Percentiles rank a stretch among this genome's conserved stretches.
phyloP scores from a whole-genome alignment of 2,113 vertebrate species.

The Sphaerodactylus townsendi region DNA sequence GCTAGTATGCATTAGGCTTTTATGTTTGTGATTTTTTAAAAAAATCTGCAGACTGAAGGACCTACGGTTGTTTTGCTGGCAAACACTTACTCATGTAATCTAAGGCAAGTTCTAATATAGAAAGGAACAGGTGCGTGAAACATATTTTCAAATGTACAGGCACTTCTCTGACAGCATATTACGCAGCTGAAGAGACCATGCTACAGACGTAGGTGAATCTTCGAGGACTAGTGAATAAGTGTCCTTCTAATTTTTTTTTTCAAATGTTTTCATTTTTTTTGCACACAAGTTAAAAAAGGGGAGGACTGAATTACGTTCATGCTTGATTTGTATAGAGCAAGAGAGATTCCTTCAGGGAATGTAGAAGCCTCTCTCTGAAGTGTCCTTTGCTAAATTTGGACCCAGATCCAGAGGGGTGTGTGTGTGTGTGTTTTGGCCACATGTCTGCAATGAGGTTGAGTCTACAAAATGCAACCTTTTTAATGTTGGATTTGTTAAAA shows the following conservation, averaged over 20 bases:
- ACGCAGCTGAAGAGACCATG: background rate
- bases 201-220: background rate
- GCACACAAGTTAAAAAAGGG: constrained; percentile 53
- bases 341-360: constrained; percentile 44
- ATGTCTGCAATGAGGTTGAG: background rate
- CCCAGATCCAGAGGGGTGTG: background rate
- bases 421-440: background rate
- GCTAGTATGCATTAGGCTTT: background rate
- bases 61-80: constrained; percentile 45
- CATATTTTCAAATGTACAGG: constrained; percentile 53
- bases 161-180: constrained; percentile 30
- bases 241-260: constrained; percentile 52
- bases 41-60: background rate
- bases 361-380: constrained; percentile 59
- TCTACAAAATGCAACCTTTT: background rate
- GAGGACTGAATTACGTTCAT: constrained; percentile 29
- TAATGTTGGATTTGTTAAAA: background rate
- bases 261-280: constrained; percentile 52
- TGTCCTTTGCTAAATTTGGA: constrained; percentile 46
- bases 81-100: constrained; percentile 49
- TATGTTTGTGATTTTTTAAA: background rate
- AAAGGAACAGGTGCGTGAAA: constrained; percentile 17
- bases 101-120: constrained; percentile 37
- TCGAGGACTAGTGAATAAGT: constrained; percentile 31
- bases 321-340: constrained; percentile 37